Evolutionary conservation across 2,888 invertebrate genomes (phyloP).

Genomic region (Pachydiplax longipennis): DNA sequence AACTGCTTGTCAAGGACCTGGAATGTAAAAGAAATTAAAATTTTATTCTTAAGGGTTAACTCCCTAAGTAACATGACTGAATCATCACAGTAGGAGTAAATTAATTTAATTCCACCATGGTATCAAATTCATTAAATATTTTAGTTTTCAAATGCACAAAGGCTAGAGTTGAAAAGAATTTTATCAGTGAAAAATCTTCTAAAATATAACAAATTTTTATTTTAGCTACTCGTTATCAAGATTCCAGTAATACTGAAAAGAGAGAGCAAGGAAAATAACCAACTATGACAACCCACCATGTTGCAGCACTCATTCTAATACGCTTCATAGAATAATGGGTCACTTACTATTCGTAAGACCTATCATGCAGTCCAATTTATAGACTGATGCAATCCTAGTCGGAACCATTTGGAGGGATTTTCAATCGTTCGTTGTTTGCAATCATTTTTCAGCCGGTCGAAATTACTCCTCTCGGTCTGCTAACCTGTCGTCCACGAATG

Average conservation of each 20-base stretch:
- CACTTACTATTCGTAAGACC: not conserved
- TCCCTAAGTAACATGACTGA: not conserved
- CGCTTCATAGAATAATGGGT: not conserved
- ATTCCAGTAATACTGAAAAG: not conserved
- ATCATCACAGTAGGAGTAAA: not conserved
- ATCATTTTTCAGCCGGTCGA: not conserved
- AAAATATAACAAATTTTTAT: not conserved
- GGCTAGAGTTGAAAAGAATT: too few relatives aligned
- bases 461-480: slow-evolving; percentile 8
- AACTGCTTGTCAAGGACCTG: not conserved
- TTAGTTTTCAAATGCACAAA: too few relatives aligned
- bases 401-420: not conserved
- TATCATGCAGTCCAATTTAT: slow-evolving; percentile 3
- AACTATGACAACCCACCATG: not conserved
- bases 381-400: not conserved
- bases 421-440: not conserved
- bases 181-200: too few relatives aligned
- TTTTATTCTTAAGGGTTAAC: not conserved
- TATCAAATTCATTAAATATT: too few relatives aligned
- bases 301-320: not conserved
- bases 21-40: not conserved
- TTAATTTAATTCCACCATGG: too few relatives aligned
- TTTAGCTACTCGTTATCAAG: not conserved
- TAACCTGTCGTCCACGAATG: slow-evolving; percentile 20
- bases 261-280: not conserved